Conservation (phyloP, 2,797 vertebrate genomes). For the Megalops cyprinoides region DNA sequence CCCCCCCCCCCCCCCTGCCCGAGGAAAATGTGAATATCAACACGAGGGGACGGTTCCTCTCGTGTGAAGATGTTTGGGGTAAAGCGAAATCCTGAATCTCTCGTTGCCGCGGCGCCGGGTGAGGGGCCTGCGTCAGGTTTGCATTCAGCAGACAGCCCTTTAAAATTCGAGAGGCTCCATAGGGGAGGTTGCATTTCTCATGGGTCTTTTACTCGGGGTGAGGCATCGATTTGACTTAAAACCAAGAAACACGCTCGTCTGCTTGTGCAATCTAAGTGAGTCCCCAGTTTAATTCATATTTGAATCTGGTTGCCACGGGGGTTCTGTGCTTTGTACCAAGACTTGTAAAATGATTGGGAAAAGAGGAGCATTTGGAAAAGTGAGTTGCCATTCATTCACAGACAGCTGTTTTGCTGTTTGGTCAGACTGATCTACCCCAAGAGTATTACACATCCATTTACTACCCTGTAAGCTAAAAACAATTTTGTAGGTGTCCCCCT, state of each 20-base stretch:
- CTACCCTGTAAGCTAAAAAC: too few relatives aligned
- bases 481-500: too few relatives aligned
- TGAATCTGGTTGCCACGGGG: too few relatives aligned
- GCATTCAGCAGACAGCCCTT: constrained; percentile 45
- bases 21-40: constrained; percentile 37
- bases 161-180: constrained; percentile 26
- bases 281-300: too few relatives aligned
- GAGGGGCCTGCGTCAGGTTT: constrained; percentile 53
- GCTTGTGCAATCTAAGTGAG: too few relatives aligned
- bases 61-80: constrained; percentile 44
- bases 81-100: constrained; percentile 46
- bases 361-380: too few relatives aligned
- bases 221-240: background rate
- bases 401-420: too few relatives aligned
- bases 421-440: too few relatives aligned
- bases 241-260: background rate
- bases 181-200: constrained; percentile 5
- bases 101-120: constrained; percentile 49
- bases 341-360: background rate
- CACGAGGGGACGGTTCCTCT: constrained; percentile 34
- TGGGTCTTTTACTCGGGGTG: background rate
- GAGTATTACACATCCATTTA: too few relatives aligned
- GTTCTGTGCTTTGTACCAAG: too few relatives aligned
- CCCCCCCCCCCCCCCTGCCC: constrained; percentile 49
- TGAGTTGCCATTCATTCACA: too few relatives aligned